Evolutionary conservation across 2,888 invertebrate species (phyloP), one percentile per base, ranked within the genome.

Genomic region (Tetranychus piercei): DNA sequence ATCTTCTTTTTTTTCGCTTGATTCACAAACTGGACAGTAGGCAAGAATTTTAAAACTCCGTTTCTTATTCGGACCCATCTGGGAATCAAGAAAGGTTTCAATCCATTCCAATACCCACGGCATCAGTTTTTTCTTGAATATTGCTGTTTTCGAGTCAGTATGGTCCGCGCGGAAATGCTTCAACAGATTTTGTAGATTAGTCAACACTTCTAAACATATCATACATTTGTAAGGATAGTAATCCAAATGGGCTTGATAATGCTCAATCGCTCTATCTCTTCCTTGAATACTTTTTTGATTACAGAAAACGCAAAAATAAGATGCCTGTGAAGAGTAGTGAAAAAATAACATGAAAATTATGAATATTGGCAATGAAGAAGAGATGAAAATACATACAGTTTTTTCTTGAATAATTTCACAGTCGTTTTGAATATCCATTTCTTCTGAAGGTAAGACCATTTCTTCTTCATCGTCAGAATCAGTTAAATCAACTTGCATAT

Each of bases 211-310:
- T 22, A 45, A 55, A 44, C 74, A 74, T 11, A 71, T 15, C 8
- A 55, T 65, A 55, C 74, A 74, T 66, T 74, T 55, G 44, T 64
- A 64, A 7, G 74, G 74, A 45, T 44, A 74, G 22, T 74, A 71
- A 64, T 74, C 74, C 71, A 74, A 45, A n/a, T 74, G 74, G 18
- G 44, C 9, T 23, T 74, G 71, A n/a, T 55, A 74, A 22, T 74
- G 74, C 2, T 20, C 44, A 18, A 72, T 22, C 1, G 72, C 74
- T 15, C 0, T 6, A 9, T 5, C 9, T 55, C 15, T 55, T 55
- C 55, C 55, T 55, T 55, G 55, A 15, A 55, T 55, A 15, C 15
- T 55, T 55, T 55, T 55, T 15, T 55, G 11, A 55, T 3, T 5
- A 15, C 55, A 55, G 55, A 55, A 55, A 15, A 55, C 15, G 15